Evolutionary conservation across 2,888 invertebrate species (phyloP), one percentile per base, ranked within the genome.

Genomic region (Barypeithes pellucidus): DNA sequence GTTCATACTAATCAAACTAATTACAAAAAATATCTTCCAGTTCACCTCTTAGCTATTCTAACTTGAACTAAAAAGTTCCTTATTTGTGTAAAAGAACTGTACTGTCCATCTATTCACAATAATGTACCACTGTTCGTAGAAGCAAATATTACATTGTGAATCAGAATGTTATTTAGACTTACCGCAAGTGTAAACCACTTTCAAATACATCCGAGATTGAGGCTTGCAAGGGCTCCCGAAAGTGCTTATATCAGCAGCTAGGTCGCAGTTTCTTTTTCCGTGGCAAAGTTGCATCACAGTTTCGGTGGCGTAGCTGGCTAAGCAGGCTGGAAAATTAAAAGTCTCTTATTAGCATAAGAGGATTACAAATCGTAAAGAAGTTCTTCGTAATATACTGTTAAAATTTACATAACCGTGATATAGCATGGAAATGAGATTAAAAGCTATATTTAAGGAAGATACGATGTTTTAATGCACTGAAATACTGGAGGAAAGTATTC

Each of bases 141-240:
- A 22, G 29, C 20, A 39, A 59, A 29, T 52, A 52, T 52, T 7
- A 52, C 24, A 24, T 52, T 24, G n/a, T 12, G 11, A 45, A 67
- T 59, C 18, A 18, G 29, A 57, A 59, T 29, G 39, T 52, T 68
- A 57, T 59, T 45, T 22, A 63, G 14, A 76, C 93, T 92, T 86
- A 95, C 95, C 94, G 84, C 95, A 95, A 50, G 95, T 95, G 85
- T 95, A 94, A 79, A 95, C 94, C 74, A 95, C 94, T 89, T 94
- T 94, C 81, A 95, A 90, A 86, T 95, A 95, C 86, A 94, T 94
- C 82, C 93, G 89, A 80, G 94, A 93, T 79, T 93, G 92, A 0
- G 91, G 89, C 77, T 93, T 91, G 85, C 95, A 95, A 0, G 95
- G 94, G 79, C 91, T 93, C 7, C 94, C 94, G 82, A 95, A 95